These are phyloP conservation scores for Phocoena phocoena DNA, from an alignment of 2,113 vertebrate species.

Conservation along the genomic window DNA sequence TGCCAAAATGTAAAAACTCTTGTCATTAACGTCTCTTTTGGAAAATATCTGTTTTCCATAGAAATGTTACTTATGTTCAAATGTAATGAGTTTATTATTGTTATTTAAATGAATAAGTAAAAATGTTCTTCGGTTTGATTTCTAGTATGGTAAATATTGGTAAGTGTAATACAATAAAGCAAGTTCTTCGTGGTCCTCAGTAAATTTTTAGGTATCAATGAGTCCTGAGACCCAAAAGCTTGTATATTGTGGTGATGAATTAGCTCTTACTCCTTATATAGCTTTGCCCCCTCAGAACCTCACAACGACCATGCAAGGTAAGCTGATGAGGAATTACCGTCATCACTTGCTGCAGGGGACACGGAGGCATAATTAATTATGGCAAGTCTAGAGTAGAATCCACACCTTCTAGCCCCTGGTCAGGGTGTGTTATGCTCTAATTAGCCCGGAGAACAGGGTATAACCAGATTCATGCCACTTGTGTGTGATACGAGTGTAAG, in stretches of 20 bases:
- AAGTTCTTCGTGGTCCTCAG: neutral
- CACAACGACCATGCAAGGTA: neutral
- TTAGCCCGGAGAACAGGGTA: neutral
- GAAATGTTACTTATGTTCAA: neutral
- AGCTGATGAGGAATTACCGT: neutral
- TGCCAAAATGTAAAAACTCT: neutral
- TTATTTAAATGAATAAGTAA: neutral
- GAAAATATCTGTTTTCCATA: neutral
- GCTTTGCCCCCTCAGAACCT: neutral
- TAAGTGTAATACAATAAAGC: neutral
- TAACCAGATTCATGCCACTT: neutral
- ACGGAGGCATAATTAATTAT: neutral
- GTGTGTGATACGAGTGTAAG: neutral
- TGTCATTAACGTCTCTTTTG: neutral
- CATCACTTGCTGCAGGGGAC: neutral
- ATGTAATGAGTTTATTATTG: neutral
- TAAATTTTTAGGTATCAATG: neutral
- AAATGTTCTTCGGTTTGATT: neutral
- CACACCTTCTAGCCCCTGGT: neutral
- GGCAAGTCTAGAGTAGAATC: neutral
- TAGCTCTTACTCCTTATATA: neutral
- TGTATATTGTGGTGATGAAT: neutral
- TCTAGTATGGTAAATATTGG: neutral
- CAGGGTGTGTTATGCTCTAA: neutral
- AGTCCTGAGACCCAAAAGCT: neutral